These are phyloP conservation scores for Cynopterus brachyotis DNA, from an alignment of 2,113 vertebrate species.

Conservation along the genomic window DNA sequence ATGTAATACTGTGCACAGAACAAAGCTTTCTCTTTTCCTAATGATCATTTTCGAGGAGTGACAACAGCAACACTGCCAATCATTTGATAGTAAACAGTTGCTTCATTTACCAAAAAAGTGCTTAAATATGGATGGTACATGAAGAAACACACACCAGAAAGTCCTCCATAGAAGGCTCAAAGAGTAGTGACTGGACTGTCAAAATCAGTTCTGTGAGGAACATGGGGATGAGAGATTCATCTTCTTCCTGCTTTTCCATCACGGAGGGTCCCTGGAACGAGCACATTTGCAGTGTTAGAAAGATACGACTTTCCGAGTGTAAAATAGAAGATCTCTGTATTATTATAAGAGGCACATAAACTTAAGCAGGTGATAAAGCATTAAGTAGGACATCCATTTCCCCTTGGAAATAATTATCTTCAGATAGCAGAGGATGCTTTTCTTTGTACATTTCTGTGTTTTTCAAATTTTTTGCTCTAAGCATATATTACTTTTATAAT, in stretches of 20 bases:
- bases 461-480: background rate
- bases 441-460: background rate
- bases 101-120: background rate
- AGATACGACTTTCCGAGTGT: background rate
- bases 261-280: constrained; percentile 53
- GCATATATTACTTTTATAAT: background rate
- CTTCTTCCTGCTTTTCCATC: constrained; percentile 72
- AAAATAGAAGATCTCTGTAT: background rate
- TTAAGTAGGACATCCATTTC: background rate
- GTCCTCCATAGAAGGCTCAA: constrained; percentile 86
- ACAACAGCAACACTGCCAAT: background rate
- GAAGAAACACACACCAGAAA: constrained; percentile 85
- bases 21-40: background rate
- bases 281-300: background rate
- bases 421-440: background rate
- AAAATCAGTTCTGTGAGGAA: constrained; percentile 88
- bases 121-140: background rate
- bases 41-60: background rate
- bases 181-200: constrained; percentile 84
- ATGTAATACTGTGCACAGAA: background rate
- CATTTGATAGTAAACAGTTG: background rate
- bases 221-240: constrained; percentile 81
- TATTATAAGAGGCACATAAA: background rate
- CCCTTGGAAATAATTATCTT: background rate
- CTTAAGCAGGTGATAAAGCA: background rate